Percentiles rank a stretch among this genome's conserved stretches.
These are phyloP conservation scores for Urocolius indicus DNA, from an alignment of 2,113 vertebrate genomes.

Conservation along the genomic window DNA sequence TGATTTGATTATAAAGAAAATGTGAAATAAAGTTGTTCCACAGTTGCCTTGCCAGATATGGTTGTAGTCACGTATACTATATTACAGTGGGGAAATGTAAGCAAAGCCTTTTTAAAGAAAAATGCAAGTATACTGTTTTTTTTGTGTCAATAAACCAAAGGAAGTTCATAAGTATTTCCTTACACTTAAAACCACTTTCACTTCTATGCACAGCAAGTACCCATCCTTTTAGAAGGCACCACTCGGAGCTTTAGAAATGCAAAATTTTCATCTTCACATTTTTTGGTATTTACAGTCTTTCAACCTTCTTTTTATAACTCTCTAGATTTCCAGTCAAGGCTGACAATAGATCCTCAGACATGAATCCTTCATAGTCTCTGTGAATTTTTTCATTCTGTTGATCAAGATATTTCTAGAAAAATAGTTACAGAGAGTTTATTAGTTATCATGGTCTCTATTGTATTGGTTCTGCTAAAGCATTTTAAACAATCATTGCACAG, in stretches of 20 bases:
- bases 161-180: not conserved
- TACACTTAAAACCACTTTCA: not conserved
- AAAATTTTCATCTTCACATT: not conserved
- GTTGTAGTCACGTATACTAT: not conserved
- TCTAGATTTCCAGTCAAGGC: conserved; percentile 59
- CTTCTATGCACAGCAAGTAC: not conserved
- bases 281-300: not conserved
- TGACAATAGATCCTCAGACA: conserved; percentile 70
- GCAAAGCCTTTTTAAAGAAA: not conserved
- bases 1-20: not conserved
- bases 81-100: not conserved
- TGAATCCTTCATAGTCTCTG: conserved; percentile 72
- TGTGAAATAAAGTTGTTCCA: not conserved
- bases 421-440: conserved; percentile 7
- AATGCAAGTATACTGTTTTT: not conserved
- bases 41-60: not conserved
- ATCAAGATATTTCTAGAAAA: conserved; percentile 77
- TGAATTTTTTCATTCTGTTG: conserved; percentile 73
- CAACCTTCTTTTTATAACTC: conserved; percentile 74
- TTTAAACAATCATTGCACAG: not conserved
- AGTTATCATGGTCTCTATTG: not conserved
- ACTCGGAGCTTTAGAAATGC: not conserved
- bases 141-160: not conserved
- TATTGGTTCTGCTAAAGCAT: not conserved
- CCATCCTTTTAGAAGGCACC: not conserved